Evolutionary conservation across 1,140 invertebrate species (phyloP).

Genomic region (Tyrophagus putrescentiae): DNA sequence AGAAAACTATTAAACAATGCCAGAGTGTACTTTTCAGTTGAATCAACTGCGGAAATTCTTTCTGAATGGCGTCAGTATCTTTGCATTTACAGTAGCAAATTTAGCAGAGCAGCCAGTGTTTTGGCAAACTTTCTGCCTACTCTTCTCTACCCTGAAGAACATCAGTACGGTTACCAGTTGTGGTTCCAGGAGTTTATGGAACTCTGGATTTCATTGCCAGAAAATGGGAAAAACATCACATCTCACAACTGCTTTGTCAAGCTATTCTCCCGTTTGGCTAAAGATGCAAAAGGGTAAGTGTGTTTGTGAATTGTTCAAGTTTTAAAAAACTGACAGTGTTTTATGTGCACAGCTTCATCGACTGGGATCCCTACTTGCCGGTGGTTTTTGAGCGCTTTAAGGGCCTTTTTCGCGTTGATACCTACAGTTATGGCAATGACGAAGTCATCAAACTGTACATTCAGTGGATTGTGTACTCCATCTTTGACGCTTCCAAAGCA

Average conservation of each 20-base stretch:
- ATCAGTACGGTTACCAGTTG: slow-evolving; percentile 48
- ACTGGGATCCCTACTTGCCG: slow-evolving; percentile 68
- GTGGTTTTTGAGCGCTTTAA: slow-evolving; percentile 48
- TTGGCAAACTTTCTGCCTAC: slow-evolving; percentile 63
- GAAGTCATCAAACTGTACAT: slow-evolving; percentile 58
- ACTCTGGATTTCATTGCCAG: slow-evolving; percentile 57
- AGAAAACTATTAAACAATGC: slow-evolving; percentile 32
- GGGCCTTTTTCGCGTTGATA: slow-evolving; percentile 23
- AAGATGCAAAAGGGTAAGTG: slow-evolving; percentile 50
- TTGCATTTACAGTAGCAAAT: slow-evolving; percentile 49
- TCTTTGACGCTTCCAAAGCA: background rate
- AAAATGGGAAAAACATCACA: slow-evolving; percentile 55
- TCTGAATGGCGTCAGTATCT: slow-evolving; percentile 63
- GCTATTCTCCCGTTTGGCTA: slow-evolving; percentile 54
- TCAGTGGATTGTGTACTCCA: slow-evolving; percentile 4
- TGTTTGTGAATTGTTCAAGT: background rate
- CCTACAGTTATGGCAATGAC: slow-evolving; percentile 23
- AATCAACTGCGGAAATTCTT: slow-evolving; percentile 70
- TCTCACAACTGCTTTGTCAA: slow-evolving; percentile 32
- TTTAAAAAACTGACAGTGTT: background rate
- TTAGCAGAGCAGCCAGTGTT: slow-evolving; percentile 46
- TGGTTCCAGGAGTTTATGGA: slow-evolving; percentile 71
- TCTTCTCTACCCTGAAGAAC: slow-evolving; percentile 45
- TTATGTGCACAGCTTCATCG: slow-evolving; percentile 43
- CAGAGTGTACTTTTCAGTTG: slow-evolving; percentile 48